Percentiles rank a stretch among this genome's conserved stretches.
phyloP scores from a whole-genome alignment of 2,888 invertebrate genomes.

The Drosophila fulvimacula region DNA sequence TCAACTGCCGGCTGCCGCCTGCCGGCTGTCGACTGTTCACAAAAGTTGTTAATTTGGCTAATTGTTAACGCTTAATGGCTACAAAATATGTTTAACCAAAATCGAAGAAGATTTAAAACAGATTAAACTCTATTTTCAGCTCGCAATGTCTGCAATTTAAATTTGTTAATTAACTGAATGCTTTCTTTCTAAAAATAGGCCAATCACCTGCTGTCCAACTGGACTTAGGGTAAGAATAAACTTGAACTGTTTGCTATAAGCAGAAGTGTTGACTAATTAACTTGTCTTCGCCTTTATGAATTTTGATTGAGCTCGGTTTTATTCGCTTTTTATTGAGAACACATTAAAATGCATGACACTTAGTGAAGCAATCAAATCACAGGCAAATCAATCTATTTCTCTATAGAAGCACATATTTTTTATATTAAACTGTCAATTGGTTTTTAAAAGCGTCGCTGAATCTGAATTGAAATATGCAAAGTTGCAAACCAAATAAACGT shows the following conservation, averaged over 20 bases:
- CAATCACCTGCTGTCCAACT: not conserved
- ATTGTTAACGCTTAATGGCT: slow-evolving; percentile 29
- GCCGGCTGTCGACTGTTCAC: slow-evolving; percentile 17
- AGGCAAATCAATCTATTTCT: slow-evolving; percentile 1
- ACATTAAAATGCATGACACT: slow-evolving; percentile 25
- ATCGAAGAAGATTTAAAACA: slow-evolving; percentile 26
- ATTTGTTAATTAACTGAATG: not conserved
- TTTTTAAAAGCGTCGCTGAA: slow-evolving; percentile 33
- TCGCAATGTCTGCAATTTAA: slow-evolving; percentile 6
- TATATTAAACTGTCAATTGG: slow-evolving; percentile 15
- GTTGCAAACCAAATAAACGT: slow-evolving; percentile 27
- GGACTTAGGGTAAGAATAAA: not conserved
- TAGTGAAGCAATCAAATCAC: slow-evolving; percentile 11
- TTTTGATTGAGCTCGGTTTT: not conserved
- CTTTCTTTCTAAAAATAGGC: not conserved
- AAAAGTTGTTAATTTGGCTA: slow-evolving; percentile 39
- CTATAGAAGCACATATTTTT: not conserved
- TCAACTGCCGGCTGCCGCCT: slow-evolving; percentile 11
- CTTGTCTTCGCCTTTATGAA: not conserved
- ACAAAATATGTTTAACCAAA: slow-evolving; percentile 27
- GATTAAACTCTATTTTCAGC: slow-evolving; percentile 25
- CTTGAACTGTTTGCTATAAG: slow-evolving; percentile 20
- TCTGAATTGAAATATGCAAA: slow-evolving; percentile 20
- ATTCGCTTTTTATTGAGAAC: slow-evolving; percentile 4
- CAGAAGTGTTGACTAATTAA: not conserved